phyloP scores from a whole-genome alignment of 2,113 vertebrate species.

The Bos javanicus region DNA sequence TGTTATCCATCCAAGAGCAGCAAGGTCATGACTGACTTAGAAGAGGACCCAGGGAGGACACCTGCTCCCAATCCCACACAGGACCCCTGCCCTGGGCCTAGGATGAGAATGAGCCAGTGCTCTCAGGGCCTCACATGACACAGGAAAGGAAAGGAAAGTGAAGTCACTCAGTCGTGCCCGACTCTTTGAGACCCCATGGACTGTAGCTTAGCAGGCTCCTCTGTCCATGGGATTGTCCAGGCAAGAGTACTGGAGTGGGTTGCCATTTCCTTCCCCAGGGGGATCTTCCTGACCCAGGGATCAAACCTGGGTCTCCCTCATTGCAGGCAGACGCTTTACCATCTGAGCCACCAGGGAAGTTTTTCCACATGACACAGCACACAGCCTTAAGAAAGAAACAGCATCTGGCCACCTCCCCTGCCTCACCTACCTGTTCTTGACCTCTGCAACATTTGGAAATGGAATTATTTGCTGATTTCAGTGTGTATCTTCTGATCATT shows the following conservation, averaged over 20 bases:
- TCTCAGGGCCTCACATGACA: neutral
- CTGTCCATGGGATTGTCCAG: neutral
- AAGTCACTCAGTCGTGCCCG: neutral
- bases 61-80: neutral
- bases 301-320: neutral
- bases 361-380: neutral
- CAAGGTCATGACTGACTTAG: neutral
- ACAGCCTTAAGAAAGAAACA: neutral
- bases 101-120: neutral
- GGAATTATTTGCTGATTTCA: neutral
- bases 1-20: neutral
- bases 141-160: neutral
- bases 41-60: neutral
- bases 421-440: neutral
- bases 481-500: neutral
- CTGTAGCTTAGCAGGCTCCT: neutral
- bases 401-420: no score
- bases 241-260: neutral
- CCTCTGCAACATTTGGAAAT: neutral
- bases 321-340: neutral
- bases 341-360: neutral
- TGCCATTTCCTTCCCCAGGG: neutral
- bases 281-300: neutral
- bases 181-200: neutral
- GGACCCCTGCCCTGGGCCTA: neutral